Percentiles rank a stretch among this genome's conserved stretches.
Evolutionary conservation across 2,888 invertebrate genomes (phyloP).

Genomic region (Hyposoter didymator): DNA sequence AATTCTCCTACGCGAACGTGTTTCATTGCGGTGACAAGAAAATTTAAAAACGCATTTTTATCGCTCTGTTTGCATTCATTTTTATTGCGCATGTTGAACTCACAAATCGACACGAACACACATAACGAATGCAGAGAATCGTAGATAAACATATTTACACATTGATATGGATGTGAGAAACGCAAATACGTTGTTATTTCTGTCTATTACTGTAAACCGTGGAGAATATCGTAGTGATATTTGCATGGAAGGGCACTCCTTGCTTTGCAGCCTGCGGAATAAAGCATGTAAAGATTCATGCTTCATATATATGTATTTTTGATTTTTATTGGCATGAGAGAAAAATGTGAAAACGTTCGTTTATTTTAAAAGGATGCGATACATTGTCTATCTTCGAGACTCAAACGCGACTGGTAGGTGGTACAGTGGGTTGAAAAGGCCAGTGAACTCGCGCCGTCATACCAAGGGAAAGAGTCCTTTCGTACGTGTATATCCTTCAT

Average conservation of each 20-base stretch:
- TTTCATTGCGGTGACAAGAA: not conserved
- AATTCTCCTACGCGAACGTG: not conserved
- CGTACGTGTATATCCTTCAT: conserved; percentile 42
- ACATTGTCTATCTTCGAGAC: conserved; percentile 40
- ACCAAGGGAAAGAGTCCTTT: conserved; percentile 27
- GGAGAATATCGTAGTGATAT: conserved; percentile 2
- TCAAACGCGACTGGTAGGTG: conserved; percentile 14
- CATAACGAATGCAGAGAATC: not conserved
- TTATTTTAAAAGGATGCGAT: conserved; percentile 29
- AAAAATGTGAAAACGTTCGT: conserved; percentile 26
- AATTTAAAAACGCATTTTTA: not conserved
- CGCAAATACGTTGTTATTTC: not conserved
- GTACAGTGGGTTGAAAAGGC: conserved; percentile 24
- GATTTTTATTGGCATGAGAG: not conserved
- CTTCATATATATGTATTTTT: not conserved
- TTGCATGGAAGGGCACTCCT: conserved; percentile 5
- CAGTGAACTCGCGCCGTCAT: conserved; percentile 35
- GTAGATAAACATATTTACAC: not conserved
- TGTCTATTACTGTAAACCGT: not conserved
- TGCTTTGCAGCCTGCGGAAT: conserved; percentile 3
- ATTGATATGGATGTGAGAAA: not conserved
- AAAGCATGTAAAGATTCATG: conserved; percentile 16
- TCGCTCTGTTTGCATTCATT: no score
- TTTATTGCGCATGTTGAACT: not conserved
- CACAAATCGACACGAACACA: not conserved